Evolutionary conservation across 2,797 vertebrate genomes (phyloP).

Genomic region (Enteromius treurensis): DNA sequence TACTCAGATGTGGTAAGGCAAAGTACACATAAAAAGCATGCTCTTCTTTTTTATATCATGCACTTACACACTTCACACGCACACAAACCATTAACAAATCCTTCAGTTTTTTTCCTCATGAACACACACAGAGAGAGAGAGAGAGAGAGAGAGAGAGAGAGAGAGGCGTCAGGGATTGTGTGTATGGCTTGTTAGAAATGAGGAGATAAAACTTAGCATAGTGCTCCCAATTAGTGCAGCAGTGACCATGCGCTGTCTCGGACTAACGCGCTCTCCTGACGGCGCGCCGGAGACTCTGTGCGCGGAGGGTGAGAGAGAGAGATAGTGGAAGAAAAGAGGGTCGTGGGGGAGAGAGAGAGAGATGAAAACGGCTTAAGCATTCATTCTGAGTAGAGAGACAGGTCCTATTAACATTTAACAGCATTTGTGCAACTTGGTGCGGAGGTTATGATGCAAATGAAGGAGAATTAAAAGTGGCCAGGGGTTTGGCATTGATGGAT

Average conservation of each 20-base stretch:
- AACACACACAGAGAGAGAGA: constrained; percentile 39
- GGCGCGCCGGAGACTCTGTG: constrained; percentile 78
- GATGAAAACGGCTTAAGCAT: constrained; percentile 98
- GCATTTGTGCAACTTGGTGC: constrained; percentile 99
- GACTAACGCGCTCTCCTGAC: constrained; percentile 93
- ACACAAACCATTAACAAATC: constrained; percentile 51
- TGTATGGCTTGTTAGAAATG: constrained; percentile 97
- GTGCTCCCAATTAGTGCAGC: constrained; percentile 99
- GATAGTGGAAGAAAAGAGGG: constrained; percentile 49
- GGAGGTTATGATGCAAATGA: constrained; percentile 99
- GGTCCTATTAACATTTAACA: constrained; percentile 99
- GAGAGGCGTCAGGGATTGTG: constrained; percentile 77
- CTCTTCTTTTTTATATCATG: constrained; percentile 36
- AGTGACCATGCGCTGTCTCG: constrained; percentile 94
- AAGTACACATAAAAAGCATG: constrained; percentile 36
- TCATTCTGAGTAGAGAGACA: constrained; percentile 99
- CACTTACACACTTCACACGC: constrained; percentile 43
- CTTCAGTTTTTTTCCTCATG: constrained; percentile 34
- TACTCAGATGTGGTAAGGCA: constrained; percentile 20
- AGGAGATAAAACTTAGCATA: constrained; percentile 99
- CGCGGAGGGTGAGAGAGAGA: constrained; percentile 34
- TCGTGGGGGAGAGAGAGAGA: constrained; percentile 69
- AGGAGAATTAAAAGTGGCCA: constrained; percentile 99
- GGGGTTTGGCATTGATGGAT: constrained; percentile 99
- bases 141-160: background rate